These are phyloP conservation scores for Parasteatoda tepidariorum DNA, from an alignment of 1,140 invertebrate genomes.

Conservation along the genomic window DNA sequence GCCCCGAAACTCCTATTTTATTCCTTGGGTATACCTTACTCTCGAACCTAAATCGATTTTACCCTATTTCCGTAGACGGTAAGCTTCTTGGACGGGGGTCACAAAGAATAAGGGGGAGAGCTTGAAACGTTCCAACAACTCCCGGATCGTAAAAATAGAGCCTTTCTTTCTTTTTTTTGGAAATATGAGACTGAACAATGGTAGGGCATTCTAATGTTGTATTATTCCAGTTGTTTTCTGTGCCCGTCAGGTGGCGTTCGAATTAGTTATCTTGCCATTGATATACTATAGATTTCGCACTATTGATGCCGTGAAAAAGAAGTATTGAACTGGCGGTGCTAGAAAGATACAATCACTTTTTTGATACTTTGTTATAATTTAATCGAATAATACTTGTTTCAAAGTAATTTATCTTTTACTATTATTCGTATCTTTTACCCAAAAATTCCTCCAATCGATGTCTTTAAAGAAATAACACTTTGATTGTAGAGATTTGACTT, in stretches of 20 bases:
- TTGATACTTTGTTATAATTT: no score
- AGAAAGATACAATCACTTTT: no score
- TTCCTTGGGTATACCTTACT: slow-evolving; percentile 14
- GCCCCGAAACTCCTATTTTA: slow-evolving; percentile 1
- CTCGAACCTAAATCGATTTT: slow-evolving; percentile 46
- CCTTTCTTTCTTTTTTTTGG: slow-evolving; percentile 40
- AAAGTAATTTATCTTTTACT: no score
- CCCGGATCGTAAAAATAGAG: slow-evolving; percentile 58
- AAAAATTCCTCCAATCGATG: no score
- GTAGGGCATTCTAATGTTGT: slow-evolving; percentile 49
- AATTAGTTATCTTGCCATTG: slow-evolving; percentile 8
- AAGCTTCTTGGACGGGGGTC: slow-evolving; percentile 30
- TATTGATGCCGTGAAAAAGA: not conserved
- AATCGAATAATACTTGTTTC: no score
- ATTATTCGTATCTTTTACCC: no score
- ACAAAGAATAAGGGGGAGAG: not conserved
- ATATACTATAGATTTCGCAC: not conserved
- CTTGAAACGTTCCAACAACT: slow-evolving; percentile 32
- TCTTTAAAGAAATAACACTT: no score
- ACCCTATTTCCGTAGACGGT: slow-evolving; percentile 49
- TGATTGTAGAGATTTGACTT: no score
- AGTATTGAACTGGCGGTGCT: no score
- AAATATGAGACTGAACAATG: slow-evolving; percentile 53
- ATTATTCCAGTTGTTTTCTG: slow-evolving; percentile 14
- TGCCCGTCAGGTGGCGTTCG: slow-evolving; percentile 39